Evolutionary conservation across 2,797 vertebrate genomes (phyloP).

Genomic region (Pelodytes ibericus): DNA sequence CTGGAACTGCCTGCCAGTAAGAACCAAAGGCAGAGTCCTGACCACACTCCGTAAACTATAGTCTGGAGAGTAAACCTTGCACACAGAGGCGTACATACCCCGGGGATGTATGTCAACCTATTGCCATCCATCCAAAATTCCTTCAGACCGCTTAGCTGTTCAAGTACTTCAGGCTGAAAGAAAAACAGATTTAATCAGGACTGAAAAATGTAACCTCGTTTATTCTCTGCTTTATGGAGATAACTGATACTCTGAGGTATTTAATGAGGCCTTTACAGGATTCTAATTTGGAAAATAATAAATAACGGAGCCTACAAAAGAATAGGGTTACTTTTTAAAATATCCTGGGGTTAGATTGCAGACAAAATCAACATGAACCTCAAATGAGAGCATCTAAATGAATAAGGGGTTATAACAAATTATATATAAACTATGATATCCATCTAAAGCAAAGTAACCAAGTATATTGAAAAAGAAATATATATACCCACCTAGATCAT

Average conservation of each 20-base stretch:
- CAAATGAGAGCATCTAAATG: background rate
- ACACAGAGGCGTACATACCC: conserved; percentile 78
- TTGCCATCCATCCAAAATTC: conserved; percentile 99
- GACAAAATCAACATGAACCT: background rate
- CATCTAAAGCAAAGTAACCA: background rate
- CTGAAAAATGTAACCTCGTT: background rate
- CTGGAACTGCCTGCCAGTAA: background rate
- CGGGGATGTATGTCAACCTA: conserved; percentile 90
- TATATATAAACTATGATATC: background rate
- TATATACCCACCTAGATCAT: too few relatives aligned
- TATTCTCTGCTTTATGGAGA: background rate
- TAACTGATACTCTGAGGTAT: background rate
- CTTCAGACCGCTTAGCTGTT: conserved; percentile 91
- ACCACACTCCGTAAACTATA: background rate
- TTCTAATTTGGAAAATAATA: background rate
- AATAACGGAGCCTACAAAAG: background rate
- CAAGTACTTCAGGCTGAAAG: conserved; percentile 94
- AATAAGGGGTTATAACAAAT: background rate
- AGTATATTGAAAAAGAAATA: background rate
- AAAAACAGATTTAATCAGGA: conserved; percentile 1
- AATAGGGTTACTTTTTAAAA: background rate
- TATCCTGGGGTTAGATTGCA: background rate
- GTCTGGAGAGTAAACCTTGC: background rate
- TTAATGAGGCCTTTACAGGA: background rate
- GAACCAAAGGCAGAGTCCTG: background rate